These are phyloP conservation scores for Polypterus bichir DNA, from an alignment of 2,113 vertebrate genomes.

Conservation along the genomic window DNA sequence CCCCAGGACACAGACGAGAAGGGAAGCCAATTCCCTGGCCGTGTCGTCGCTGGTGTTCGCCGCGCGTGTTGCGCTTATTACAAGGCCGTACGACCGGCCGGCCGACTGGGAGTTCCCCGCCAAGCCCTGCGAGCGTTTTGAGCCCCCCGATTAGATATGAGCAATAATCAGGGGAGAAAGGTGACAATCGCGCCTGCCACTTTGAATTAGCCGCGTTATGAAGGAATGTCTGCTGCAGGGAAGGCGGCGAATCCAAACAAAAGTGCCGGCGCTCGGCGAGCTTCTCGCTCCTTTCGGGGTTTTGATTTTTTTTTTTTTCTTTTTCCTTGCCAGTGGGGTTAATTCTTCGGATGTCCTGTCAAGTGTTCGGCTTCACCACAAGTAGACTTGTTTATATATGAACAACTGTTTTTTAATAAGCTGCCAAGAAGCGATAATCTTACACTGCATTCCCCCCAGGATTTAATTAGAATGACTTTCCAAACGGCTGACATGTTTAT, in stretches of 20 bases:
- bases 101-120: neutral
- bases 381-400: constrained; percentile 42
- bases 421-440: constrained; percentile 65
- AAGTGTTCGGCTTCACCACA: constrained; percentile 44
- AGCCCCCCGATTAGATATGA: neutral
- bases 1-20: constrained; percentile 10
- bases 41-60: neutral
- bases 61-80: constrained; percentile 6
- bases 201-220: constrained; percentile 20
- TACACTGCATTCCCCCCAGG: constrained; percentile 46
- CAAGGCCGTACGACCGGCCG: neutral
- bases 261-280: neutral
- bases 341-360: constrained; percentile 49
- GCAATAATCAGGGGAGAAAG: constrained; percentile 12
- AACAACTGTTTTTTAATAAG: constrained; percentile 75
- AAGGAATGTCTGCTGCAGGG: constrained; percentile 10
- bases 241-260: neutral
- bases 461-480: constrained; percentile 70
- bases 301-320: constrained; percentile 14
- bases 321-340: constrained; percentile 38
- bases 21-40: constrained; percentile 23
- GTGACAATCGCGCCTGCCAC: constrained; percentile 15
- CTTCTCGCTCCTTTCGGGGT: neutral
- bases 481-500: constrained; percentile 65
- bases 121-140: constrained; percentile 1